Conservation (phyloP, 2,888 invertebrate genomes). For the Eucera pruinosa region DNA sequence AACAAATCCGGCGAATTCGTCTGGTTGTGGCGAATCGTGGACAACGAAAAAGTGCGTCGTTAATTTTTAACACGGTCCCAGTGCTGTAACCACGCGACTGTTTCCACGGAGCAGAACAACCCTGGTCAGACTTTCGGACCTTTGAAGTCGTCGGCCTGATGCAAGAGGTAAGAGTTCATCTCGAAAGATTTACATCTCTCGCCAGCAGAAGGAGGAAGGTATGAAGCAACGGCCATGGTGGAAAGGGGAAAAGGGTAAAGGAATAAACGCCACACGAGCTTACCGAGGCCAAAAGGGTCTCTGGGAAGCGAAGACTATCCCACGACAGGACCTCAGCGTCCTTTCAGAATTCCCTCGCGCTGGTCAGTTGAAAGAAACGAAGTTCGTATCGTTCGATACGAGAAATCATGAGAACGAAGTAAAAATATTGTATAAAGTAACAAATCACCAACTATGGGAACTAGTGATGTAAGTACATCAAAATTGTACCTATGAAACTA, state of each 20-base stretch:
- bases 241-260: slow-evolving; percentile 31
- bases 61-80: slow-evolving; percentile 40
- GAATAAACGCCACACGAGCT: slow-evolving; percentile 59
- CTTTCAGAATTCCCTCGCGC: slow-evolving; percentile 38
- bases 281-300: slow-evolving; percentile 62
- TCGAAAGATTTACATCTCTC: slow-evolving; percentile 65
- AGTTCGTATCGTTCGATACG: neutral
- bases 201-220: slow-evolving; percentile 37
- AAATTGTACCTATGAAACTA: too few species aligned
- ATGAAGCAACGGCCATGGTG: slow-evolving; percentile 24
- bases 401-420: slow-evolving; percentile 26
- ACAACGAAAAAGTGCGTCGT: slow-evolving; percentile 27
- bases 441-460: too few species aligned
- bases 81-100: slow-evolving; percentile 24
- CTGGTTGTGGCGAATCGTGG: neutral
- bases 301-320: slow-evolving; percentile 63
- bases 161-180: slow-evolving; percentile 60
- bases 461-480: too few species aligned
- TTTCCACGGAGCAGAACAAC: slow-evolving; percentile 6
- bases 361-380: slow-evolving; percentile 63
- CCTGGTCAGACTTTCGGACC: slow-evolving; percentile 48
- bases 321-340: slow-evolving; percentile 60
- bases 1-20: neutral
- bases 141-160: slow-evolving; percentile 56
- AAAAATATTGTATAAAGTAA: too few species aligned